Evolutionary conservation across 1,140 invertebrate species (phyloP).

Genomic region (Panulirus ornatus): DNA sequence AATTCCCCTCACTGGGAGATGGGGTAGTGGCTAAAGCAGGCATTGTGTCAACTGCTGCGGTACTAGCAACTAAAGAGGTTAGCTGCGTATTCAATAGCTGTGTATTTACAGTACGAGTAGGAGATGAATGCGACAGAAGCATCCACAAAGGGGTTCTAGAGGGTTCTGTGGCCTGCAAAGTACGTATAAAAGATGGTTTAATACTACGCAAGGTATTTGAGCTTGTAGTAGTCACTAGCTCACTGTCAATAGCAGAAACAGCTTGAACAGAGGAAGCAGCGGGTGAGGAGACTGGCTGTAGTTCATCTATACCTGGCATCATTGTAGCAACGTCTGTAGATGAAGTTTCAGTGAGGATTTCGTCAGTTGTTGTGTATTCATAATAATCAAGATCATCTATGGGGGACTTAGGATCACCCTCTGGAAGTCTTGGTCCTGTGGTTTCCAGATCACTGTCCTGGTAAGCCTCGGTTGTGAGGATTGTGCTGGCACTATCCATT

Average conservation of each 20-base stretch:
- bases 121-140: slow-evolving; percentile 62
- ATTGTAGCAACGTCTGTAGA: not conserved
- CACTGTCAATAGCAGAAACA: slow-evolving; percentile 19
- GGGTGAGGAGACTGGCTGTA: slow-evolving; percentile 23
- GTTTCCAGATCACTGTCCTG: slow-evolving; percentile 1
- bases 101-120: slow-evolving; percentile 57
- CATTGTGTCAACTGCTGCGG: slow-evolving; percentile 13
- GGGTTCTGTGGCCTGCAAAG: slow-evolving; percentile 37
- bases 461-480: not conserved
- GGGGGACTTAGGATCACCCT: slow-evolving; percentile 14
- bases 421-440: slow-evolving; percentile 32
- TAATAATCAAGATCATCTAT: not conserved
- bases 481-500: not conserved
- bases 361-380: slow-evolving; percentile 11
- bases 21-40: slow-evolving; percentile 23
- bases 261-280: slow-evolving; percentile 11
- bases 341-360: not conserved
- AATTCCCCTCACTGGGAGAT: not conserved
- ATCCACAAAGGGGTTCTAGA: slow-evolving; percentile 68
- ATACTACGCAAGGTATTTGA: slow-evolving; percentile 34
- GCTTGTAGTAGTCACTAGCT: slow-evolving; percentile 44
- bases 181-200: slow-evolving; percentile 57
- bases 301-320: slow-evolving; percentile 34
- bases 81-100: slow-evolving; percentile 36
- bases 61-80: slow-evolving; percentile 24